Conservation (phyloP, 2,113 vertebrate species). For the Ciconia stormi region DNA sequence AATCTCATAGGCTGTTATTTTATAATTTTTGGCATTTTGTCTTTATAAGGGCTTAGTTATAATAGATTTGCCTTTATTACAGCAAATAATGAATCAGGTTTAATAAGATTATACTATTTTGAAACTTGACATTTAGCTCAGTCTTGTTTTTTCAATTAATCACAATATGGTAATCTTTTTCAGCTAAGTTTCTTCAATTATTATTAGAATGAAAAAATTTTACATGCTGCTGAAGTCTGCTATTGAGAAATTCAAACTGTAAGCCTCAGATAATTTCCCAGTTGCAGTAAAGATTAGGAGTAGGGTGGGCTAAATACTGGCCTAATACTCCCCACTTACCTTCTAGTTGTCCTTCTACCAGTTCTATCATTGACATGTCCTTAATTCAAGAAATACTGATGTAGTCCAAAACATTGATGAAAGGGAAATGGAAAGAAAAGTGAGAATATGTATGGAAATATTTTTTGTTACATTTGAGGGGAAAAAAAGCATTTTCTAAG, state of each 20-base stretch:
- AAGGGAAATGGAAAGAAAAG: not conserved
- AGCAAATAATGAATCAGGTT: not conserved
- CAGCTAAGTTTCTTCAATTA: not conserved
- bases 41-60: not conserved
- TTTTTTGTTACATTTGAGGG: not conserved
- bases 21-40: not conserved
- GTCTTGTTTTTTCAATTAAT: constrained; percentile 24
- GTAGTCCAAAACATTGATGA: not conserved
- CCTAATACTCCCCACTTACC: not conserved
- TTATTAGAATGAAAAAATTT: not conserved
- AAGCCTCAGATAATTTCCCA: not conserved
- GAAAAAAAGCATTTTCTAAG: not conserved
- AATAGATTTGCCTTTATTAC: not conserved
- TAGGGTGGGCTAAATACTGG: not conserved
- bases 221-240: not conserved
- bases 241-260: not conserved
- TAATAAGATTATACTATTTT: constrained; percentile 12
- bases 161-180: not conserved
- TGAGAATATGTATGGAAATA: not conserved
- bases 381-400: not conserved
- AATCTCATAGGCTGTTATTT: not conserved
- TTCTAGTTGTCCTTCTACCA: not conserved
- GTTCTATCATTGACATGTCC: not conserved
- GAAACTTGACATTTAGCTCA: not conserved
- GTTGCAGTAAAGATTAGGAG: not conserved